phyloP scores from a whole-genome alignment of 2,113 vertebrate genomes.

The Oryzias javanicus region DNA sequence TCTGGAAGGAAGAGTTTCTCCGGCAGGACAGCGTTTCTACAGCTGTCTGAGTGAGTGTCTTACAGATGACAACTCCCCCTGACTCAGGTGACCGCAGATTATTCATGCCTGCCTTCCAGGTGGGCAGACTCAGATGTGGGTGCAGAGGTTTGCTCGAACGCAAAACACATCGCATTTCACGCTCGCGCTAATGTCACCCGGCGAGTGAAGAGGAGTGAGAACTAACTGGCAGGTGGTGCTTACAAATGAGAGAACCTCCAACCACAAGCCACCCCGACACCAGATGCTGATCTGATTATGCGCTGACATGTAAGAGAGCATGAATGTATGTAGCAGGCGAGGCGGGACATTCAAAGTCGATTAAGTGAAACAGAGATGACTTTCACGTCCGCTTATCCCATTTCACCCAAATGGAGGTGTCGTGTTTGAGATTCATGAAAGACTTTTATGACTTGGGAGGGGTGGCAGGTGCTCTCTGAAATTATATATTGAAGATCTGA shows the following conservation, averaged over 20 bases:
- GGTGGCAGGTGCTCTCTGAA: conserved; percentile 5
- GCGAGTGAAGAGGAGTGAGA: conserved; percentile 48
- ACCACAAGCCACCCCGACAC: conserved; percentile 49
- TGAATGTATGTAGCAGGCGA: conserved; percentile 49
- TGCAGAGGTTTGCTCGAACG: conserved; percentile 46
- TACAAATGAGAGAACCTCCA: conserved; percentile 64
- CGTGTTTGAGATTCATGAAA: conserved; percentile 15
- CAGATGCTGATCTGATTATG: conserved; percentile 67
- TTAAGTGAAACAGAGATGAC: conserved; percentile 48
- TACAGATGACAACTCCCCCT: conserved; percentile 38
- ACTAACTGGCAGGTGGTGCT: conserved; percentile 68
- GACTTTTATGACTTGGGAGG: conserved; percentile 15
- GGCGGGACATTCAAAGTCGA: conserved; percentile 39
- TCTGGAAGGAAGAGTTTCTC: background rate
- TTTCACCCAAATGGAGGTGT: conserved; percentile 28
- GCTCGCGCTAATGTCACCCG: conserved; percentile 52
- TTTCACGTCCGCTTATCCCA: conserved; percentile 23
- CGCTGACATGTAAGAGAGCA: conserved; percentile 43
- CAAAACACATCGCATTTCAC: conserved; percentile 66
- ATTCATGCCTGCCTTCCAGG: conserved; percentile 60
- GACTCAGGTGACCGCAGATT: conserved; percentile 55
- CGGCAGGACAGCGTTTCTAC: conserved; percentile 12
- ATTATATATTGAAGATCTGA: conserved; percentile 1
- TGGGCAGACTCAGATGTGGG: conserved; percentile 48
- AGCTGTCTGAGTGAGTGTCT: conserved; percentile 22